Evolutionary conservation across 2,888 invertebrate species (phyloP).

Genomic region (Trissolcus japonicus): DNA sequence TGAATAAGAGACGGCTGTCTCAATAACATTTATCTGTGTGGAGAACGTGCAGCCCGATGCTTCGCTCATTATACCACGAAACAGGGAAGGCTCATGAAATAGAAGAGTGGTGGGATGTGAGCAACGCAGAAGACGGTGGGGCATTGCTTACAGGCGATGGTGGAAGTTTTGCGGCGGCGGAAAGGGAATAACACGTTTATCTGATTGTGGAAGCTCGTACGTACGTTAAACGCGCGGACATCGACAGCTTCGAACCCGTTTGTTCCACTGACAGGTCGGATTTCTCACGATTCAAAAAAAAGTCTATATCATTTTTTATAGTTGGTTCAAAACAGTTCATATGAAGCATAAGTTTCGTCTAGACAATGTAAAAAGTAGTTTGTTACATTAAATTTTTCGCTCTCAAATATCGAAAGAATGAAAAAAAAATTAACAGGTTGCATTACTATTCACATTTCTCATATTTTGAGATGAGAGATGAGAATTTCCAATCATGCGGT

Average conservation of each 20-base stretch:
- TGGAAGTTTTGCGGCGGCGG: constrained; percentile 48
- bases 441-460: no score
- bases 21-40: constrained; percentile 56
- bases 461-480: no score
- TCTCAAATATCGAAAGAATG: no score
- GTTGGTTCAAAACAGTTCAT: no score
- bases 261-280: constrained; percentile 14
- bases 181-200: constrained; percentile 62
- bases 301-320: constrained; percentile 14
- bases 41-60: constrained; percentile 49
- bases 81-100: constrained; percentile 60
- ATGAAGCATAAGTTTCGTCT: no score
- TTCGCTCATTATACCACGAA: constrained; percentile 52
- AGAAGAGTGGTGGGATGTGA: constrained; percentile 59
- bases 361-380: no score
- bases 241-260: constrained; percentile 32
- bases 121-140: constrained; percentile 43
- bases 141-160: constrained; percentile 39
- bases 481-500: no score
- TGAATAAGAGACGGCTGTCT: constrained; percentile 54
- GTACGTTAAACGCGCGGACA: constrained; percentile 64
- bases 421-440: no score
- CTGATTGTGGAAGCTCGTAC: constrained; percentile 70
- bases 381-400: no score
- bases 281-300: constrained; percentile 52